Base-by-base conservation (phyloP, 2,888 invertebrate genomes). In the Stramonita haemastoma region DNA sequence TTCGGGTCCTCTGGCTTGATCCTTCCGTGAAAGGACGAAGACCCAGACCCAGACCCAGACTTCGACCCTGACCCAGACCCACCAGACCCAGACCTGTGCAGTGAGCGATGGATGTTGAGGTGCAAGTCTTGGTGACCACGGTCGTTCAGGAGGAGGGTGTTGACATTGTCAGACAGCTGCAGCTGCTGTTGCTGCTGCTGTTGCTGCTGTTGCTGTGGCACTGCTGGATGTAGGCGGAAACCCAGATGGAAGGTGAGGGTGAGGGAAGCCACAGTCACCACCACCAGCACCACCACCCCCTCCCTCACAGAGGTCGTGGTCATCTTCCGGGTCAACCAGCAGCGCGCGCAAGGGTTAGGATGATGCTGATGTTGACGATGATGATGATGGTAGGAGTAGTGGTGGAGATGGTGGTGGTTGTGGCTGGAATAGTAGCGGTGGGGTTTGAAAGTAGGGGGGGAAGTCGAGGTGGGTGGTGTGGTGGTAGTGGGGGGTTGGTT, bases 171-270 rank as follows among this genome's bases (percentile, higher is more conserved):
- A 1, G 46, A 8, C 36, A 15, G 22, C 36, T 77, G 77, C 13
- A 8, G 77, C 13, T 29, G 77, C 77, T 29, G 13, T 6, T 77
- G 77, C 8, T 8, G 77, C 32, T 8, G 79, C 2, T 6, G 79
- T 19, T 34, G 77, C 29, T 79, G 81, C 13, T 36, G 85, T 8
- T 29, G 86, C 11, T 29, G 19, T 4, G 36, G 36, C n/a, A 46
- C 73, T 15, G 36, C 4, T 17, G 87, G 73, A 73, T 60, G 70
- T 26, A 87, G 32, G n/a, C 29, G 46, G 73, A 73, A 70, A 0
- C 87, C 87, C 46, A 87, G 73, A 73, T 87, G 87, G 22, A 87
- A 73, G 73, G 87, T 87, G 73, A 87, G 32, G 87, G 87, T 87
- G n/a, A 87, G 17, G 87, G 87, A 87, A 0, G 60, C 87, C 46